These are phyloP conservation scores for Apotomis betuletana DNA, from an alignment of 2,888 invertebrate genomes.

Conservation along the genomic window DNA sequence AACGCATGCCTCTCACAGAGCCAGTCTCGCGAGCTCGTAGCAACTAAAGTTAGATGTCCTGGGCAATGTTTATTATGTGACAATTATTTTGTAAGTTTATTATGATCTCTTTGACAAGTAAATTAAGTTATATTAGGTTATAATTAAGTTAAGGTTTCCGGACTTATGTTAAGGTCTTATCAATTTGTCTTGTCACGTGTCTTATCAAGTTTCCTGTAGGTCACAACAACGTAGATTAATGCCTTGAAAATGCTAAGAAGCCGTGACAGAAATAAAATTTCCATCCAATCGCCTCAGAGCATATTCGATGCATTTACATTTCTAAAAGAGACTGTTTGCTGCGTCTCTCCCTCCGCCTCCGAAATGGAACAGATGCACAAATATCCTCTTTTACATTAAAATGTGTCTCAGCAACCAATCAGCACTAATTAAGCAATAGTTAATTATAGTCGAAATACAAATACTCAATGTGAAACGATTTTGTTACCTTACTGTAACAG, in stretches of 20 bases:
- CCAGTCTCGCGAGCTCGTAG: slow-evolving; percentile 16
- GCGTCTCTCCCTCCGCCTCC: slow-evolving; percentile 51
- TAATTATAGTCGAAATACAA: slow-evolving; percentile 73
- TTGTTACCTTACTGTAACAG: slow-evolving; percentile 60
- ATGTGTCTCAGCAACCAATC: slow-evolving; percentile 29
- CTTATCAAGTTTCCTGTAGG: slow-evolving; percentile 44
- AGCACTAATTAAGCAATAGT: slow-evolving; percentile 46
- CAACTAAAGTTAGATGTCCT: slow-evolving; percentile 40
- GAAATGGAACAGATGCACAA: slow-evolving; percentile 52
- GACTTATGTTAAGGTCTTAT: slow-evolving; percentile 50
- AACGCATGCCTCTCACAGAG: slow-evolving; percentile 38
- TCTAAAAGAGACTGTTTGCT: slow-evolving; percentile 49
- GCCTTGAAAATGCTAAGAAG: slow-evolving; percentile 58
- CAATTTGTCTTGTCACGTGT: slow-evolving; percentile 41
- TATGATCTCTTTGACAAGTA: slow-evolving; percentile 82
- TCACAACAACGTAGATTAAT: slow-evolving; percentile 55
- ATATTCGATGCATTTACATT: slow-evolving; percentile 61
- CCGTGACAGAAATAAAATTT: slow-evolving; percentile 70
- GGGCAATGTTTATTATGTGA: slow-evolving; percentile 72
- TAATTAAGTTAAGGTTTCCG: slow-evolving; percentile 52
- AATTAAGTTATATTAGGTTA: slow-evolving; percentile 74
- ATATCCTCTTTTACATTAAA: slow-evolving; percentile 34
- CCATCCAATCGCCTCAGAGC: slow-evolving; percentile 51
- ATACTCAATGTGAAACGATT: slow-evolving; percentile 71
- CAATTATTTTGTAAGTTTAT: slow-evolving; percentile 79